Evolutionary conservation across 1,140 invertebrate genomes (phyloP).

Genomic region (Nilaparvata lugens): DNA sequence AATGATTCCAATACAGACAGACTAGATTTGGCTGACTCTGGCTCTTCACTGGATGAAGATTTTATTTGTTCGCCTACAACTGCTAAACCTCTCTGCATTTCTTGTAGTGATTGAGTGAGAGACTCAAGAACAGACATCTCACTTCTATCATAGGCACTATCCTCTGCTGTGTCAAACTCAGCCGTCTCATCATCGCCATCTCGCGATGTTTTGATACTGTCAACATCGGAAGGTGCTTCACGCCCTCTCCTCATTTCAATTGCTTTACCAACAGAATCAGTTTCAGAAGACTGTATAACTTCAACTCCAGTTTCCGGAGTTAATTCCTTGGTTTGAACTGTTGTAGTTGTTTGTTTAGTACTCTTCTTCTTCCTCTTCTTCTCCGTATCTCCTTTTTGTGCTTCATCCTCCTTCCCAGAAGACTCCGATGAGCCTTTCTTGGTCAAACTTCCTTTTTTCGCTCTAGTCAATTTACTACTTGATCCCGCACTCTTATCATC

Average conservation of each 20-base stretch:
- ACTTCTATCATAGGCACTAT: constrained; percentile 24
- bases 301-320: constrained; percentile 11
- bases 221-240: constrained; percentile 8
- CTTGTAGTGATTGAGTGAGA: constrained; percentile 27
- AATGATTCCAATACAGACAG: constrained; percentile 35
- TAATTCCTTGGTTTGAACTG: constrained; percentile 2
- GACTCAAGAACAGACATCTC: constrained; percentile 28
- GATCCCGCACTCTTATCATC: neutral
- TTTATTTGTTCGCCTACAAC: constrained; percentile 24
- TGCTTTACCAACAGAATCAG: neutral
- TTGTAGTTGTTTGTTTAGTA: constrained; percentile 5
- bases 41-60: constrained; percentile 21
- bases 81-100: constrained; percentile 28
- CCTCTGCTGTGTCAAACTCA: constrained; percentile 24
- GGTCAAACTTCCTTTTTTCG: neutral
- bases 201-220: constrained; percentile 12
- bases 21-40: constrained; percentile 19
- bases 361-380: constrained; percentile 14
- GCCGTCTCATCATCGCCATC: constrained; percentile 16
- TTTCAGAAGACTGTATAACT: constrained; percentile 13
- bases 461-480: neutral
- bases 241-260: neutral
- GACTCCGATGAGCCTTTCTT: constrained; percentile 14
- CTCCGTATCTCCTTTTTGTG: constrained; percentile 1
- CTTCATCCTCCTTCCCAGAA: constrained; percentile 15